Base-by-base conservation (phyloP, 2,888 invertebrate genomes). In the Athalia cordata region DNA sequence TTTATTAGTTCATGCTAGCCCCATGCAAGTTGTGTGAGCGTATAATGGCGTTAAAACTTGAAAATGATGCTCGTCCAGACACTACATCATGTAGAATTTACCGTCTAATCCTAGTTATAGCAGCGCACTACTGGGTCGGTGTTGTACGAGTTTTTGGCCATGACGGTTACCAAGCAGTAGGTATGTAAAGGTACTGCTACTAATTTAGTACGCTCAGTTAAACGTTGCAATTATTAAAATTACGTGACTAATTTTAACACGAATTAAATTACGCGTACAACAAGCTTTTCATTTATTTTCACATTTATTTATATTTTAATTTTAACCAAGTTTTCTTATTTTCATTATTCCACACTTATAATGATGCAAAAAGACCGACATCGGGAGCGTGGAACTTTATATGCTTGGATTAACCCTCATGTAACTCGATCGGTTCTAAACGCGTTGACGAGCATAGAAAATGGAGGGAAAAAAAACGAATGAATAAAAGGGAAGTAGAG, bases 171-270 rank as follows among this genome's bases (percentile, higher is more conserved):
- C 59, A 13, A 43, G 13, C 11, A n/a, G 7, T n/a, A 11, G 55
- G 11, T 29, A 29, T 29, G 29, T 29, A 29, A 29, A 29, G 29
- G 29, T 55, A n/a, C 55, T 11, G 55, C 55, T 11, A n/a, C 55
- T 29, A 29, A 29, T 29, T 29, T 52, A 43, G 45, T 13, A 11
- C 70, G 45, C 57, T 59, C 13, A 47, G 59, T 47, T 45, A 72
- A 72, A 29, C 47, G 59, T 72, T 59, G 59, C 47, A 59, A 72
- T 72, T 72, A 72, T 59, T 72, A 59, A 72, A 59, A 72, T 72
- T 59, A 59, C 47, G n/a, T 13, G 47, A 59, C 59, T 72, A 72
- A 72, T 59, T 70, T n/a, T 43, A 13, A 50, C 6, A 50, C 45
- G 6, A 43, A 6, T 47, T 47, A 43, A 65, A n/a, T 43, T 65